A percentile compares a stretch with the other conserved stretches of the same genome.
Conservation (phyloP, 1,140 invertebrate genomes). For the Megathymus violae region DNA sequence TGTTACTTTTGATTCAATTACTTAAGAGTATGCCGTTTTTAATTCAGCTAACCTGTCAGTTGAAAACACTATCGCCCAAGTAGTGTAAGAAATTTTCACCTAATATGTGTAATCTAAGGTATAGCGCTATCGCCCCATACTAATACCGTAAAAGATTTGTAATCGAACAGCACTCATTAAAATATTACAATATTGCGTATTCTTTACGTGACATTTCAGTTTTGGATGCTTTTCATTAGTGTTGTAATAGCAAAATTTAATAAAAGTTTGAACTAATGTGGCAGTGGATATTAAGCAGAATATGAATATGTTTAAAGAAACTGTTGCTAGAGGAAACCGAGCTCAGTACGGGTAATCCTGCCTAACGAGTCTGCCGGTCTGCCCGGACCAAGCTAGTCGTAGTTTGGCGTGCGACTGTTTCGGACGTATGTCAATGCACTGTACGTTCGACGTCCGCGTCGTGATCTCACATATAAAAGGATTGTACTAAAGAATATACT, state of each 20-base stretch:
- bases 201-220: not conserved
- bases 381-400: conserved; percentile 1
- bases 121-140: too few species aligned
- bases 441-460: not conserved
- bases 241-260: too few species aligned
- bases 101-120: too few species aligned
- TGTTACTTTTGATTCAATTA: not conserved
- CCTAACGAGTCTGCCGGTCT: not conserved
- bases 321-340: not conserved
- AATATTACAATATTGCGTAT: not conserved
- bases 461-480: conserved; percentile 15
- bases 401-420: conserved; percentile 14
- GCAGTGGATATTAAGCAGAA: not conserved
- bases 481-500: not conserved
- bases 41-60: too few species aligned
- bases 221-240: not conserved
- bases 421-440: not conserved
- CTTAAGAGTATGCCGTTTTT: too few species aligned
- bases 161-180: too few species aligned
- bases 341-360: conserved; percentile 2
- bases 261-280: not conserved
- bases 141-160: too few species aligned
- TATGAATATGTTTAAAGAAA: not conserved
- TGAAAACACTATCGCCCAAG: too few species aligned
- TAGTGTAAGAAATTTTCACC: too few species aligned